Base-by-base conservation (phyloP, 2,888 invertebrate species). In the Dysmachus trigonus region DNA sequence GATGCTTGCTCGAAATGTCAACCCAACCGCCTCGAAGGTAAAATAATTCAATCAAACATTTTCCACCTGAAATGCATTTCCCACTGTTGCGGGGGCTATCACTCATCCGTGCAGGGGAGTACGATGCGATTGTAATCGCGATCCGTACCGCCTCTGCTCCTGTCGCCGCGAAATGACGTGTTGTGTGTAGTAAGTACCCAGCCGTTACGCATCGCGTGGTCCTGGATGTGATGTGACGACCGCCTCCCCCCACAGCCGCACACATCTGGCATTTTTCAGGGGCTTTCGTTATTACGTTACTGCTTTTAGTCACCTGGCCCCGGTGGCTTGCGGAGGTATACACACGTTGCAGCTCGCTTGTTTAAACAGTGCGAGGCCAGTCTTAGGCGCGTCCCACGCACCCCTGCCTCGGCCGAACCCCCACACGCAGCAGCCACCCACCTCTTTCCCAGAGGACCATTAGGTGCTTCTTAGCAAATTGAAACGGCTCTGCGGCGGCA, bases 1-100 rank as follows among this genome's bases (percentile, higher is more conserved):
- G 47, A 15, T n/a, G 62, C 22, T 22, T 7, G 10, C 6, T 62
- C 18, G 10, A 62, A 62, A 62, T 62, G 62, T 2, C 27, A 27
- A 22, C 18, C 27, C 22, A 27, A 62, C 27, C 8, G 22, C 1
- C 10, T 27, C 18, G 22, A 27, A 8, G 22, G 62, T 8, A 18
- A 62, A 62, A 62, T 62, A 79, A 79, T 51, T 30, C 79, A 51
- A 79, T 41, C 18, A 79, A 53, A 79, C 31, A 51, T 53, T 79
- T 51, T 79, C 79, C 79, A 79, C 51, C 41, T 51, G 51, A 53
- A 31, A 30, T 79, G 51, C 47, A 79, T 79, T 79, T 79, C 10
- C 53, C 62, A 27, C 10, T 62, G 62, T 62, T 62, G 7, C 62
- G 62, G 8, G 62, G 62, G 62, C 62, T 1, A 22, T 18, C 62